Conservation (phyloP, 1,140 invertebrate species). For the Cephus cinctus region DNA sequence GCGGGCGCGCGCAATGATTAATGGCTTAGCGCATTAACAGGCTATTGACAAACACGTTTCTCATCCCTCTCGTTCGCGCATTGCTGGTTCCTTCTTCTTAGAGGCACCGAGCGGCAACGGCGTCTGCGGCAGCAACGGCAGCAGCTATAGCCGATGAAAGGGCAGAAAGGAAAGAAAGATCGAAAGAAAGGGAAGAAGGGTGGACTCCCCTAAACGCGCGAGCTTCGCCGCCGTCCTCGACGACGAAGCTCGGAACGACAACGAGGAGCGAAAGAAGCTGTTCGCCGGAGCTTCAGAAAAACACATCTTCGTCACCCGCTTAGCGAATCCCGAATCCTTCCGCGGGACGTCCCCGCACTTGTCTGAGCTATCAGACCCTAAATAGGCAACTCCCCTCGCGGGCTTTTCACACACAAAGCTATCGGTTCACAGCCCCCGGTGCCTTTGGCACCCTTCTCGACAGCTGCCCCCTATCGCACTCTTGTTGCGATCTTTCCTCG, state of each 20-base stretch:
- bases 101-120: slow-evolving; percentile 1
- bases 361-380: neutral
- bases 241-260: slow-evolving; percentile 6
- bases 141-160: slow-evolving; percentile 26
- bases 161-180: slow-evolving; percentile 29
- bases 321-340: neutral
- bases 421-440: too few relatives aligned
- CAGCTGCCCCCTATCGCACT: too few relatives aligned
- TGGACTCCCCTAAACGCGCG: slow-evolving; percentile 34
- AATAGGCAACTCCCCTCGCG: neutral
- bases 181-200: slow-evolving; percentile 23
- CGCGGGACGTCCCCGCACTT: neutral
- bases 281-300: slow-evolving; percentile 7
- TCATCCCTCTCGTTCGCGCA: slow-evolving; percentile 21
- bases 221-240: slow-evolving; percentile 20
- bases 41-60: slow-evolving; percentile 55
- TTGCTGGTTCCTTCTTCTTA: slow-evolving; percentile 3
- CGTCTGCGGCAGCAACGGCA: neutral
- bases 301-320: slow-evolving; percentile 12
- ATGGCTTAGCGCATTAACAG: slow-evolving; percentile 56
- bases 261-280: slow-evolving; percentile 6
- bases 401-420: slow-evolving; percentile 12
- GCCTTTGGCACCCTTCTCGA: too few relatives aligned
- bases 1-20: slow-evolving; percentile 51
- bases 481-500: too few relatives aligned